Base-by-base conservation (phyloP, 2,888 invertebrate species). In the Tetranychus truncatus region DNA sequence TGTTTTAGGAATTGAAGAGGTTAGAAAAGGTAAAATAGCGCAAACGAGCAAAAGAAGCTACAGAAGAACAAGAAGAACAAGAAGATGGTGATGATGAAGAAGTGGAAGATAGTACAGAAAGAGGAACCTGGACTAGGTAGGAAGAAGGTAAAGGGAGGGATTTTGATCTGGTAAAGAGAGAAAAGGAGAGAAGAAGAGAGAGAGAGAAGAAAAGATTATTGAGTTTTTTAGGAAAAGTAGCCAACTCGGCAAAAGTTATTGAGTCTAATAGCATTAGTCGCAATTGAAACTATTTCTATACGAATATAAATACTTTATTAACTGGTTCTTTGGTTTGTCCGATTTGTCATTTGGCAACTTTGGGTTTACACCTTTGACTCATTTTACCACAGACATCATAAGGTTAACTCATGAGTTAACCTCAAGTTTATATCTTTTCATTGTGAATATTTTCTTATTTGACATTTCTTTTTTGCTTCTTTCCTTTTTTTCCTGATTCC, bases 121-220 rank as follows among this genome's bases (percentile, higher is more conserved):
- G 55, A 55, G 55, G 55, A 55, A 55, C 55, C 55, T 15, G 9
- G 11, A 55, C 55, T 55, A 55, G 55, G 55, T 55, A 55, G 55
- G 55, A 55, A 55, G 55, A 55, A 34, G 34, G 34, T 55, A 15
- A 55, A 55, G 55, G 55, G 55, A 55, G 55, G 55, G 55, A 55
- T 55, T 55, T 45, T 72, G 45, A 72, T 18, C 44, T 9, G 72
- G 44, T 20, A 72, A 34, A 45, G 72, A 72, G 45, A 72, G 34
- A 45, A 15, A 72, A 9, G 24, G 34, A 45, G 45, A 72, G 72
- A 72, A n/a, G n/a, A 44, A 72, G 34, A 34, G 34, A 67, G 67
- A 72, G 72, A 72, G 72, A 45, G 72, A 72, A 24, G 24, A 24
- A 72, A 24, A 72, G 72, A 72, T n/a, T 9, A 24, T 34, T 34